A percentile compares a stretch with the other conserved stretches of the same genome.
Conservation (phyloP, 2,113 vertebrate genomes). For the Leucosticte australis region DNA sequence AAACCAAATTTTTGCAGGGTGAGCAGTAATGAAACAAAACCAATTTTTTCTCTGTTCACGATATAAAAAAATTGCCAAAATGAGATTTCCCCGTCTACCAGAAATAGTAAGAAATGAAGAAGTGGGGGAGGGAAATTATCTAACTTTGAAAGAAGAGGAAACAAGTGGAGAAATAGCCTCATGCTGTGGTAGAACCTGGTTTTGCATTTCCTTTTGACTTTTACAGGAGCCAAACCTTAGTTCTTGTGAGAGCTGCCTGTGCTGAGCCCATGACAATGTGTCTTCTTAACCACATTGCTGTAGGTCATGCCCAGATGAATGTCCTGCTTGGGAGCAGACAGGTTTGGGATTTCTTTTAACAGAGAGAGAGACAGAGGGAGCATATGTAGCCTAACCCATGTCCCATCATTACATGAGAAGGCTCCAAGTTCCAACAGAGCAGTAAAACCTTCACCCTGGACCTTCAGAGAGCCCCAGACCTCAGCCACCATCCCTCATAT, state of each 20-base stretch:
- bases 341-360: not conserved
- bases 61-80: not conserved
- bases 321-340: not conserved
- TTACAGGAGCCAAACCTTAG: not conserved
- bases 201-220: not conserved
- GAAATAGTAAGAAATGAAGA: not conserved
- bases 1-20: not conserved
- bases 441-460: not conserved
- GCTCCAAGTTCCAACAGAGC: not conserved
- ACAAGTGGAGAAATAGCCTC: constrained; percentile 30
- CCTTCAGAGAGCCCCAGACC: not conserved
- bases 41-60: not conserved
- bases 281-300: accelerated
- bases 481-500: not conserved
- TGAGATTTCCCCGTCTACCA: not conserved
- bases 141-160: not conserved
- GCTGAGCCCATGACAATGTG: not conserved
- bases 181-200: constrained; percentile 21
- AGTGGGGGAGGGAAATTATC: not conserved
- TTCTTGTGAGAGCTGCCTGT: not conserved
- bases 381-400: not conserved
- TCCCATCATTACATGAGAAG: not conserved
- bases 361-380: not conserved
- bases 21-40: not conserved
- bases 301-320: accelerated